These are phyloP conservation scores for Pygoscelis antarcticus DNA, from an alignment of 2,113 vertebrate species.

Conservation along the genomic window DNA sequence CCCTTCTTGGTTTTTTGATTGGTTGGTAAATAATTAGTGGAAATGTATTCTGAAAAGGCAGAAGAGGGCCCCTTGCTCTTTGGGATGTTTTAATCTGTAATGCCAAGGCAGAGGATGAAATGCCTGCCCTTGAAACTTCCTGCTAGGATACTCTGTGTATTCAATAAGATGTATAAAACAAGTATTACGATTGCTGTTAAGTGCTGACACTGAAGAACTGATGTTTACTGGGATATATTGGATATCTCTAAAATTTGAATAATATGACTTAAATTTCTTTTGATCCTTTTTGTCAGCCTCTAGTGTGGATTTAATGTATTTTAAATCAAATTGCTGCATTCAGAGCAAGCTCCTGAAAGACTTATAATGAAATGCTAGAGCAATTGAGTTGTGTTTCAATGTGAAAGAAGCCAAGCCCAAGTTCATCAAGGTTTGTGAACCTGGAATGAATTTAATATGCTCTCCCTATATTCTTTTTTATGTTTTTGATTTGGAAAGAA, in stretches of 20 bases:
- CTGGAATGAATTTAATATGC: neutral
- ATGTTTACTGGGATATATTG: neutral
- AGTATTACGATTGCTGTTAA: neutral
- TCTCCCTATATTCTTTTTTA: neutral
- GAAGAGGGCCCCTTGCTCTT: neutral
- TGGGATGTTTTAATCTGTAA: neutral
- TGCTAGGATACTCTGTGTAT: neutral
- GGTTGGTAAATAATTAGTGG: neutral
- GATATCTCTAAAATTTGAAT: neutral
- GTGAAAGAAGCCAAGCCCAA: neutral
- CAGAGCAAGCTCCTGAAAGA: neutral
- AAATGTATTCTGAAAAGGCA: neutral
- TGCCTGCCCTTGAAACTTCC: neutral
- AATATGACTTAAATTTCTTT: neutral
- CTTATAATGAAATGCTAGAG: neutral
- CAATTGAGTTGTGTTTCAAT: neutral
- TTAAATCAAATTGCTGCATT: neutral
- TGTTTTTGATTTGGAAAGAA: neutral
- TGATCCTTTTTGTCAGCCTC: neutral
- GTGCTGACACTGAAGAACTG: neutral
- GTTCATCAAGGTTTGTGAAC: neutral
- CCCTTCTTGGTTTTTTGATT: neutral
- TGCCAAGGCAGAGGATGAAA: neutral
- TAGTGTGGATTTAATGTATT: neutral
- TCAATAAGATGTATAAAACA: neutral